Conservation (phyloP, 2,113 vertebrate genomes). For the Panurus biarmicus region DNA sequence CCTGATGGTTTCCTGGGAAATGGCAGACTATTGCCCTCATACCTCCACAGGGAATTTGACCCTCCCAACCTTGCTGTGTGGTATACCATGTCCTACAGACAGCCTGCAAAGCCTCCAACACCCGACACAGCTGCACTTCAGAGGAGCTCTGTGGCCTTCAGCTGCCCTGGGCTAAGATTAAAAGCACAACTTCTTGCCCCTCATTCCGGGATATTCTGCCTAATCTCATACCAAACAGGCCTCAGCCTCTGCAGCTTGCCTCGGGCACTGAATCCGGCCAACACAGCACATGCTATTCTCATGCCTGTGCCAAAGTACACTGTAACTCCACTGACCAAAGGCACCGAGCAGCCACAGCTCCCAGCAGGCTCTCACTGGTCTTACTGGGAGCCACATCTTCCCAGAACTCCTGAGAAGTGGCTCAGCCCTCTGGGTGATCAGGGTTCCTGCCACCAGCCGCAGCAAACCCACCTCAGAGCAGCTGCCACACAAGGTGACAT, state of each 20-base stretch:
- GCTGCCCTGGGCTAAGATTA: neutral
- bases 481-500: neutral
- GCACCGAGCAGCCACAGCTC: neutral
- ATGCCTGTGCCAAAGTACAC: neutral
- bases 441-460: neutral
- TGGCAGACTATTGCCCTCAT: neutral
- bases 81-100: neutral
- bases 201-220: neutral
- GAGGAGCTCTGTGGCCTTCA: neutral
- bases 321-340: neutral
- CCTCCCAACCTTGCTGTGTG: neutral
- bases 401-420: neutral
- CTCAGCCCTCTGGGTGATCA: neutral
- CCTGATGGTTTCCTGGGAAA: neutral
- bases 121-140: slow-evolving; percentile 12
- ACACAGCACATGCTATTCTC: neutral
- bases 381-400: neutral
- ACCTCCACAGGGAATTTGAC: neutral
- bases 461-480: neutral
- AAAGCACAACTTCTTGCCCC: neutral
- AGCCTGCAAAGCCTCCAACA: neutral
- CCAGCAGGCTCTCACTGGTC: neutral
- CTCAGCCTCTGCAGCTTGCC: neutral
- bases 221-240: neutral
- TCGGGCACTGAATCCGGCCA: neutral